Base-by-base conservation (phyloP, 2,113 vertebrate genomes). In the Tiliqua scincoides region DNA sequence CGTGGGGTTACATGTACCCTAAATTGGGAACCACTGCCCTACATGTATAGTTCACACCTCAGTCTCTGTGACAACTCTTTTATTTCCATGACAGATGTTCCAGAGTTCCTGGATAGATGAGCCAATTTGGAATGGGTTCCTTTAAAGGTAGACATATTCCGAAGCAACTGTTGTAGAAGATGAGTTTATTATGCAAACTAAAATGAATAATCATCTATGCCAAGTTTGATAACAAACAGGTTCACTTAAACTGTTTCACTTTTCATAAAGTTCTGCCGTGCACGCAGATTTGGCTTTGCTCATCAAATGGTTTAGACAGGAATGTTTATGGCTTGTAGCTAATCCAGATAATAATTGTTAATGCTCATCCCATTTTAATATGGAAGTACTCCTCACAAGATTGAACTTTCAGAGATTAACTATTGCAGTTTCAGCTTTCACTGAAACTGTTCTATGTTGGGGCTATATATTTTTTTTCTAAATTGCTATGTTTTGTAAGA, bases 281-380 rank as follows among this genome's bases (percentile, higher is more conserved):
- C 37, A 30, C 81, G 21, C 3, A 89, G 93, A 82, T 93, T 94
- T 93, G 76, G 87, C 86, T 91, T 85, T 87, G 89, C 82, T 84
- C 72, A 0, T 93, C 1, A 0, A 85, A 61, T 91, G 89, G 92
- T 93, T 94, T 93, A 93, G 78, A 86, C 83, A n/a, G 91, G 91
- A 93, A 90, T 79, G 88, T 86, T 88, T 77, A 48, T 91, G 92
- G 91, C 76, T 91, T 93, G 88, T 88, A 68, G 79, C 91, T 95
- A 94, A 94, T 94, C 93, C 93, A 90, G 92, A 93, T 93, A 94
- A 92, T 93, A 89, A 89, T 94, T 71, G 65, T 91, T 83, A 91
- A 91, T 94, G 21, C 89, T 87, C 85, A 85, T 83, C 57, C 85
- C 89, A 54, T 83, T 89, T 94, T 90, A 32, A 80, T 48, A 81